Percentiles rank a stretch among this genome's conserved stretches.
These are phyloP conservation scores for Antedon mediterranea DNA, from an alignment of 53 echinoderm and acorn worm genomes.

Conservation along the genomic window DNA sequence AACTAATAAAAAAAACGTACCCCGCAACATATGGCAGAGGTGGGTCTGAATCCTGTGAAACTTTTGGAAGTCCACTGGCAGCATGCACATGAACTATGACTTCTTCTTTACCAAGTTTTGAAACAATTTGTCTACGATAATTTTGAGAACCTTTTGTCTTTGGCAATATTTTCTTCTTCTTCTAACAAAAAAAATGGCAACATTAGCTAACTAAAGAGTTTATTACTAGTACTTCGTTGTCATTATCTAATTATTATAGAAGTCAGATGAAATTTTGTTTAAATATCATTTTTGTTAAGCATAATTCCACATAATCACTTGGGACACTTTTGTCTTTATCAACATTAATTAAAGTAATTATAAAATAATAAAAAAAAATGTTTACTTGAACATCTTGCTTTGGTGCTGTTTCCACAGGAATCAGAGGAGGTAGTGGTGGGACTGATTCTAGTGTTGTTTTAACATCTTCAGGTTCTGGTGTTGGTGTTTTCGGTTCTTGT, in stretches of 20 bases:
- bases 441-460: not conserved
- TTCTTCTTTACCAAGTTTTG: conserved; percentile 39
- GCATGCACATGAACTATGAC: conserved; percentile 45
- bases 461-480: not conserved
- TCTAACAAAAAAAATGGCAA: not conserved
- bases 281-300: too few relatives aligned
- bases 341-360: too few relatives aligned
- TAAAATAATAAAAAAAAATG: too few relatives aligned
- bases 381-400: not conserved
- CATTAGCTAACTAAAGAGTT: too few relatives aligned
- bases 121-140: conserved; percentile 7
- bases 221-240: too few relatives aligned
- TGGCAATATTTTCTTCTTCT: not conserved
- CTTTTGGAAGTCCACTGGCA: conserved; percentile 32
- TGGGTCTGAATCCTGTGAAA: conserved; percentile 24
- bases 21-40: conserved; percentile 58
- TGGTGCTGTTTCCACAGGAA: not conserved
- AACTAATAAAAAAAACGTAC: conserved; percentile 14
- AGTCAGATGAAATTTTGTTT: too few relatives aligned
- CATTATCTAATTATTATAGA: too few relatives aligned
- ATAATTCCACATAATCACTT: too few relatives aligned
- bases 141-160: not conserved
- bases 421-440: conserved; percentile 12
- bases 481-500: not conserved
- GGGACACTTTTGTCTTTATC: too few relatives aligned